phyloP scores from a whole-genome alignment of 2,113 vertebrate species.

The Bos taurus region ARS-UCD2.0 NC_037352.1:37604001-37604500 shows the following conservation, averaged over 20 bases:
- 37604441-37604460: neutral
- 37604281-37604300: neutral
- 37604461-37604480: neutral
- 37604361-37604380: neutral
- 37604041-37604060: neutral
- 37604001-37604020: neutral
- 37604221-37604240: neutral
- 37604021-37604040: neutral
- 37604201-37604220: neutral
- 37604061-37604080: neutral
- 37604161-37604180: neutral
- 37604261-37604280: neutral
- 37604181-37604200: neutral
- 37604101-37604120: neutral
- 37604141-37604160: neutral
- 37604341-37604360: neutral
- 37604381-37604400: neutral
- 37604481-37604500: neutral
- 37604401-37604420: neutral
- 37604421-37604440: neutral
- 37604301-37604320: neutral
- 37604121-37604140: neutral
- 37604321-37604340: neutral
- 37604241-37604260: neutral
- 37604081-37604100: neutral